Base-by-base conservation (phyloP, 1,140 invertebrate species). In the Ptiloglossa arizonensis region DNA sequence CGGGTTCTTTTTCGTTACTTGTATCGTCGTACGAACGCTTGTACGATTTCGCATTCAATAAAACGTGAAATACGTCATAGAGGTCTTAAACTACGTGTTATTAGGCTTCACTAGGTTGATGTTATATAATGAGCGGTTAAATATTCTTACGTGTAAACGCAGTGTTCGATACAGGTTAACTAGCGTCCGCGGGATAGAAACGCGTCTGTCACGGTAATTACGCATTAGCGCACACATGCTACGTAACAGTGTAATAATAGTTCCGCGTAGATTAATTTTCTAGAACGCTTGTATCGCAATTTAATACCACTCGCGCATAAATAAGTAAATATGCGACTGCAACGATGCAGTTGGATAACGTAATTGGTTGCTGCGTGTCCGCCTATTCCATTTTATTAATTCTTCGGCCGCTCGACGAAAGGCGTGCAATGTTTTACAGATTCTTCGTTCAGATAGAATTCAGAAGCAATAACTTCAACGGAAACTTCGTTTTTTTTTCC, bases 221-320 rank as follows among this genome's bases (percentile, higher is more conserved):
- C 5, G 5, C n/a, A 60, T 62, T 62, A 41, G 13, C 22, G 13
- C 22, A 5, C 2, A 4, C 24, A 15, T 22, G 6, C 6, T 0
- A 0, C 35, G 59, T 62, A 62, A 38, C 59, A 41, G 22, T 62
- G 2, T 62, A 24, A 22, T 41, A 24, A 41, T 24, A 5, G n/a
- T 41, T 62, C n/a, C n/a, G 59, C 19, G 46, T 48, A 48, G 59
- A 17, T 60, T 62, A 62, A 62, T 62, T 41, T 62, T 62, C 22
- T 41, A 15, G 19, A 32, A 22, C 11, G 59, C 22, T 41, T 62
- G n/a, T 62, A 62, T 41, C 13, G 22, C 35, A 41, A 62, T 62
- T 41, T 62, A 17, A 24, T 38, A 9, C 6, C 24, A 62, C n/a
- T 62, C 2, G 35, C 5, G 2, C 35, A 6, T 41, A 17, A 48